A percentile compares a stretch with the other conserved stretches of the same genome.
Conservation (phyloP, 2,888 invertebrate species). For the Elmis aenea region DNA sequence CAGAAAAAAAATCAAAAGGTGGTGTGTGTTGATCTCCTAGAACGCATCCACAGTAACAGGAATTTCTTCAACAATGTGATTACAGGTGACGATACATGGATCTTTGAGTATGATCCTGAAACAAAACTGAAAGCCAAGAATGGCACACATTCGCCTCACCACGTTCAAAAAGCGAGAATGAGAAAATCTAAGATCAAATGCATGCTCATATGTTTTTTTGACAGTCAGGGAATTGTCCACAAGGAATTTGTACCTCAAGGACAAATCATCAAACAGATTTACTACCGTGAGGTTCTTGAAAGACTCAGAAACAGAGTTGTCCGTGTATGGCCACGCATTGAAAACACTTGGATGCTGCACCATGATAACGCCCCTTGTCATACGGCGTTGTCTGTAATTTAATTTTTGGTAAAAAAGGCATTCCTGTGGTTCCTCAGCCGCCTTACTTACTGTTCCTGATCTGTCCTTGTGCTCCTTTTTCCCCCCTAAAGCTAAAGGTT, state of each 20-base stretch:
- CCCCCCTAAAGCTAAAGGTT: slow-evolving; percentile 5
- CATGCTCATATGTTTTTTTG: slow-evolving; percentile 16
- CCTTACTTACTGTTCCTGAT: no score
- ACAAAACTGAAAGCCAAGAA: slow-evolving; percentile 2
- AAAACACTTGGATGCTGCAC: background rate
- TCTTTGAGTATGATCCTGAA: background rate
- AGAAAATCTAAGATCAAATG: background rate
- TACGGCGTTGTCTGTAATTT: background rate
- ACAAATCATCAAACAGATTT: background rate
- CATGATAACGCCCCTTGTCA: slow-evolving; percentile 1
- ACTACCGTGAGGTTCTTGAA: background rate
- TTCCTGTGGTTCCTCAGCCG: no score
- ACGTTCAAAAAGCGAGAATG: background rate
- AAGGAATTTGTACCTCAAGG: slow-evolving; percentile 12
- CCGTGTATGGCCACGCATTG: background rate
- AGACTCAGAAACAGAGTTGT: background rate
- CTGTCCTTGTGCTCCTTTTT: no score
- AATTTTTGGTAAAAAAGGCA: no score
- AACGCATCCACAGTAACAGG: background rate
- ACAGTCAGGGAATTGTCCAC: slow-evolving; percentile 17
- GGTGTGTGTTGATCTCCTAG: background rate
- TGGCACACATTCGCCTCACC: background rate
- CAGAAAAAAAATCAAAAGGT: background rate
- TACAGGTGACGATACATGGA: slow-evolving; percentile 2
- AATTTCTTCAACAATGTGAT: background rate